These are phyloP conservation scores for Theocolax elegans DNA, from an alignment of 1,140 invertebrate species.

Conservation along the genomic window DNA sequence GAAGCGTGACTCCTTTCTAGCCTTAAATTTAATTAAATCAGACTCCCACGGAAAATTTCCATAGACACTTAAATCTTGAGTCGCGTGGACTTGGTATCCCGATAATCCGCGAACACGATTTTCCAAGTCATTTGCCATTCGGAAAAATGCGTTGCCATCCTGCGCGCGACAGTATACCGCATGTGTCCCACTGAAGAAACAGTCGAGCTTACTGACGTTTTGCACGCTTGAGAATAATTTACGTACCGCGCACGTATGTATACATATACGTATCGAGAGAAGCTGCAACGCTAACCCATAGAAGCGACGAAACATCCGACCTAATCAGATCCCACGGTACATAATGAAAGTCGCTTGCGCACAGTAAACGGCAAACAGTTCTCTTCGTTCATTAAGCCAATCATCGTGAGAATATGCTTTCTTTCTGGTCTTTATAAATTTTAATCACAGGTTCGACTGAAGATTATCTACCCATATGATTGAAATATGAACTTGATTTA, in stretches of 20 bases:
- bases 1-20: neutral
- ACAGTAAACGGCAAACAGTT: no score
- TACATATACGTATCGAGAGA: neutral
- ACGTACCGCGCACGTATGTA: neutral
- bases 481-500: no score
- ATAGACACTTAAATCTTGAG: no score
- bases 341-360: conserved; percentile 13
- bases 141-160: no score
- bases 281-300: neutral
- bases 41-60: no score
- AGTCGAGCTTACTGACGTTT: neutral
- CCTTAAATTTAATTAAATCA: conserved; percentile 1
- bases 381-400: no score
- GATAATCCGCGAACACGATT: conserved; percentile 19
- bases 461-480: no score
- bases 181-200: no score
- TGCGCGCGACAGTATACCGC: no score
- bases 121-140: conserved; percentile 5
- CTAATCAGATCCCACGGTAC: conserved; percentile 23
- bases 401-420: neutral
- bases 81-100: no score
- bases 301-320: conserved; percentile 5
- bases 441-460: no score
- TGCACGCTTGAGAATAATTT: conserved; percentile 8
- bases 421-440: neutral